Evolutionary conservation across 2,888 invertebrate species (phyloP), one percentile per base, ranked within the genome.

Genomic region (Coenonympha glycerion): DNA sequence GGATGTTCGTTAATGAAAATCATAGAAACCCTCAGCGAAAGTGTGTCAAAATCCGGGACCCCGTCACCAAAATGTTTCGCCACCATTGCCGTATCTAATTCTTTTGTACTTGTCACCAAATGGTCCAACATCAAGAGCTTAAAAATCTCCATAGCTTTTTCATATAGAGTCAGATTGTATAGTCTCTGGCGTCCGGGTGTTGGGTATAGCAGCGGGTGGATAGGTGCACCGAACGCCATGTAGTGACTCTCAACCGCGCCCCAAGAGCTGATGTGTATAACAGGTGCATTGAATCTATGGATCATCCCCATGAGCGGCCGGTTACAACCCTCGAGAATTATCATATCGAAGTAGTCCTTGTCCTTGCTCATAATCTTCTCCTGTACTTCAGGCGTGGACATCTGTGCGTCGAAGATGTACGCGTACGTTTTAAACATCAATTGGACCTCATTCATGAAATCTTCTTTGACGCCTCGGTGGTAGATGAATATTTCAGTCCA

Each of bases 1-100:
- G 68, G 65, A 60, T 74, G 61, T 13, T 66, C 51, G 45, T 73
- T 71, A 9, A 72, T 6, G 21, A 76, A 68, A 3, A 71, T 30
- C 67, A 76, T 66, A 2, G 67, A 64, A 13, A 74, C 54, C 47
- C 66, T 69, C 4, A 63, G 56, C 1, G 39, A 34, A 13, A 70
- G 49, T 15, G 60, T 56, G 0, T 16, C 21, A 5, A 66, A 18
- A 22, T 44, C 9, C 3, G 67, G 62, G 4, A 60, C 34, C 22
- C 56, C 40, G 2, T 40, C 1, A 3, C 70, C 69, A 47, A 67
- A 61, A 39, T 52, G 49, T 45, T 49, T 57, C 33, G 49, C 60
- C 3, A 66, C 22, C 46, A 62, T 47, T 28, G 33, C 46, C 45
- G 65, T 47, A 31, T 66, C 63, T 13, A 47, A n/a, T 2, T 51